Base-by-base conservation (phyloP, 2,888 invertebrate genomes). In the Smittia aterrima region DNA sequence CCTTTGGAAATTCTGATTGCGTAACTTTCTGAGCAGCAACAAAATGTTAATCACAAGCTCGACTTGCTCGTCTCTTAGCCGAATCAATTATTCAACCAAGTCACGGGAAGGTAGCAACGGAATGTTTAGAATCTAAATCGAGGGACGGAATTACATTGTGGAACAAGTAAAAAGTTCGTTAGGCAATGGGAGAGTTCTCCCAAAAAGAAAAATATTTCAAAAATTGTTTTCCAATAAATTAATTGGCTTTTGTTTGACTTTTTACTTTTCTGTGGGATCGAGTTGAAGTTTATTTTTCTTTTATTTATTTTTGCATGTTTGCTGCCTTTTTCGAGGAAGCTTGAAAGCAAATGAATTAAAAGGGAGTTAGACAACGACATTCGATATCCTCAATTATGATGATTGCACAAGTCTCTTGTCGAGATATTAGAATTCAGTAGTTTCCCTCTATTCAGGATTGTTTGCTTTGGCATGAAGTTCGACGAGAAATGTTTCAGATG, bases 191-290 rank as follows among this genome's bases (percentile, higher is more conserved):
- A 58, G n/a, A n/a, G n/a, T n/a, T 13, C 4, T 22, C 20, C 58
- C 58, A 58, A 22, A 58, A n/a, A n/a, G n/a, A n/a, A n/a, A n/a
- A 47, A 58, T 22, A n/a, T 58, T 58, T 58, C 58, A 3, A 22
- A 58, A 58, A 58, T 18, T 58, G 9, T 58, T 58, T 58, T 58
- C 58, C 58, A 58, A 58, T 58, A 58, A 58, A 18, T 58, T 58
- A 58, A 58, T 58, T 58, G 20, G 4, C 58, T 58, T 58, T 22
- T 18, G 22, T 58, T 58, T 58, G 18, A 13, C 16, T 58, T 58
- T 22, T 58, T 22, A 22, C 9, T 58, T 22, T 22, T 3, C 22
- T 58, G 58, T 58, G 22, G 58, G 58, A n/a, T 58, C 6, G 9
- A 4, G 9, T 38, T 58, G 22, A 11, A 58, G 9, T 20, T 7